A percentile compares a stretch with the other conserved stretches of the same genome.
Evolutionary conservation across 2,113 vertebrate species (phyloP).

Genomic region (Ploceus nigricollis): DNA sequence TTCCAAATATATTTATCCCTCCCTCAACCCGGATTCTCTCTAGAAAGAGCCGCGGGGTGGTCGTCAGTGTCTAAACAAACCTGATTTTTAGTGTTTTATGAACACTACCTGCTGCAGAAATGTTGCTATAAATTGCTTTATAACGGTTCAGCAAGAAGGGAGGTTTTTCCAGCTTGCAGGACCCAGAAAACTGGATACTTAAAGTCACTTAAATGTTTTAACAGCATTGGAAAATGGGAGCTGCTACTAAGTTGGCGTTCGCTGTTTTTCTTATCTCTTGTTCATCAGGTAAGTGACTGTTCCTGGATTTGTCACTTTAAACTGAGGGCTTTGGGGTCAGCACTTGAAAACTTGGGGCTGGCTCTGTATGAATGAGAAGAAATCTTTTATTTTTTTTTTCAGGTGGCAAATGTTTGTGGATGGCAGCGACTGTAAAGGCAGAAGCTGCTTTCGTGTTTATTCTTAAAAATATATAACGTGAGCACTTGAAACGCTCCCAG

Average conservation of each 20-base stretch:
- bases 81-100: conserved; percentile 48
- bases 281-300: conserved; percentile 90
- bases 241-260: conserved; percentile 95
- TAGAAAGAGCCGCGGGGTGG: neutral
- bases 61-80: neutral
- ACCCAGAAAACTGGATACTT: conserved; percentile 72
- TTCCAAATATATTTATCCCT: conserved; percentile 49
- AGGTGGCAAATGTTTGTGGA: neutral
- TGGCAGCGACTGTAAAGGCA: neutral
- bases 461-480: neutral
- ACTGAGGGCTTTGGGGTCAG: neutral
- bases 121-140: conserved; percentile 62
- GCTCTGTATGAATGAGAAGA: neutral
- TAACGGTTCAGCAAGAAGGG: conserved; percentile 67
- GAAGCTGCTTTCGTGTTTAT: neutral
- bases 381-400: neutral
- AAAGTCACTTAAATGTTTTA: conserved; percentile 71
- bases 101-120: conserved; percentile 24
- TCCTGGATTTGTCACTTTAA: neutral
- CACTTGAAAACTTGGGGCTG: neutral
- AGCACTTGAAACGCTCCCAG: neutral
- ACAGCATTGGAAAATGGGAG: conserved; percentile 91
- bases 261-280: conserved; percentile 98
- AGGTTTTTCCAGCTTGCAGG: conserved; percentile 68
- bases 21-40: conserved; percentile 2